Evolutionary conservation across 1,140 invertebrate species (phyloP), one percentile per base, ranked within the genome.

Genomic region (Argopecten irradians): DNA sequence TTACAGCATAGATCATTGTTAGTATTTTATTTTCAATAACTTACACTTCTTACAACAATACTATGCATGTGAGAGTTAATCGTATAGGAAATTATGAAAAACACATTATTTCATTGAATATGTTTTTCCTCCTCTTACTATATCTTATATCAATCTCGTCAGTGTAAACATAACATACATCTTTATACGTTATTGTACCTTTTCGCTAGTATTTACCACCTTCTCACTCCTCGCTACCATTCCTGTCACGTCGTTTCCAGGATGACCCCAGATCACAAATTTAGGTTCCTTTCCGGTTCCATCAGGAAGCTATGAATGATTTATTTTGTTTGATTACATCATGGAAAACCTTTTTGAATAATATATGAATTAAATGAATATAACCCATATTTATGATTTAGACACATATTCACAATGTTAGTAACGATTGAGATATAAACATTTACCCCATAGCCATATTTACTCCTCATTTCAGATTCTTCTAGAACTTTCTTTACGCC

Each of bases 241-340:
- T 9, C 94, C 94, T 1, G 94, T 94, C 34, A 94, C 89, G 87
- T 94, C 94, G 89, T 92, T 91, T 46, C 93, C 93, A 11, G 94
- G 94, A 86, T 94, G 91, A 87, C 90, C 93, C 94, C 94, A 94
- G 28, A 94, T 87, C 5, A 87, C 86, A 34, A 87, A 71, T 55
- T 87, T 87, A 19, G 86, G 82, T 3, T 87, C 43, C 35, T 87
- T 87, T 28, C 86, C 86, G 28, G 16, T 43, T 14, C 86, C 86
- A n/a, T 87, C 86, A 19, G 86, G 83, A 22, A 87, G 22, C 86
- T 87, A 28, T 16, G 34, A 83, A 8, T 14, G 46, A 13, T 55
- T 13, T 55, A 55, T 55, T 55, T 22, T 13, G 13, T 14, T 55
- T 55, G 13, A 55, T 55, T 55, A 55, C 46, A 13, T 22, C 22